Base-by-base conservation (phyloP, 2,113 vertebrate genomes). In the Romanogobio albipinnatus region DNA sequence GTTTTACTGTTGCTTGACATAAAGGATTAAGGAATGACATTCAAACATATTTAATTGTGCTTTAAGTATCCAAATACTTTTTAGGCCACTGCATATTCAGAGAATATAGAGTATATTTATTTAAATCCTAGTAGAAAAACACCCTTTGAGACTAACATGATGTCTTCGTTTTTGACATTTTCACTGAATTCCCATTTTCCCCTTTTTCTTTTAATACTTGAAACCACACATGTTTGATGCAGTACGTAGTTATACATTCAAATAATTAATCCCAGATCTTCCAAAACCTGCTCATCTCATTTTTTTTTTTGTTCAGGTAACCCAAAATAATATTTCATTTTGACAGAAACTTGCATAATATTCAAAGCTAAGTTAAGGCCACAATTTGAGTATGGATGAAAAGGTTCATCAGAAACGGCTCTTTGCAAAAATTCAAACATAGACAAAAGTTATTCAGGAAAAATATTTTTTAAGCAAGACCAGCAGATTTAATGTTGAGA, bases 321-420 rank as follows among this genome's bases (percentile, higher is more conserved):
- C 22, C 70, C 70, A 73, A 24, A 47, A 47, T 73, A 14, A 47
- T 47, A 14, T 73, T 47, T 7, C 0, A 74, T 74, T 49, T 74
- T 15, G 22, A 11, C n/a, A 47, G 11, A 22, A 73, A 15, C 5
- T 24, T 47, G 14, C 5, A 24, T 73, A 47, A 73, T 47, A 24
- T 47, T 74, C 70, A 73, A 26, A 47, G n/a, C 47, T 73, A 8
- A 73, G 9, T 24, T 73, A 73, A 73, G 22, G 70, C 70, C 70
- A 73, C 43, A 47, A 8, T 73, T 14, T 47, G 39, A 47, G 5
- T n/a, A 73, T 15, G 43, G 10, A 47, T 73, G n/a, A 24, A 47
- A 73, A 73, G 3, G 70, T 73, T 73, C 1, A 15, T 47, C 70
- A 47, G 43, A 73, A 47, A 73, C 1, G 1, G 9, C 24, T 9